Evolutionary conservation across 2,113 vertebrate species (phyloP).

Genomic region (Lycocorax pyrrhopterus): DNA sequence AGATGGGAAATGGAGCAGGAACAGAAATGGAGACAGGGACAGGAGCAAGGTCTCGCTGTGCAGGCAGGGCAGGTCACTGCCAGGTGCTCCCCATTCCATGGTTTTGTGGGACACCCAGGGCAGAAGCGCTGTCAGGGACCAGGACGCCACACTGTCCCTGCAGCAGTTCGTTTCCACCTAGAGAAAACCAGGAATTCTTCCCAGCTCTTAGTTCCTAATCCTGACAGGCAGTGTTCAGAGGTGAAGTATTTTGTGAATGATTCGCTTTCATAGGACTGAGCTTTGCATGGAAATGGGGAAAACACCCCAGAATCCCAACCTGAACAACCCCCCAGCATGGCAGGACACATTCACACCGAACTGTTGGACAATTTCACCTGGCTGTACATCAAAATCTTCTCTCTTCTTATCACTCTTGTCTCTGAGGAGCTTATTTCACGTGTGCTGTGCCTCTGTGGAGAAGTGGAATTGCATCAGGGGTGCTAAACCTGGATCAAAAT

Average conservation of each 20-base stretch:
- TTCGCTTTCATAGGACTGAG: neutral
- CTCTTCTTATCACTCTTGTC: neutral
- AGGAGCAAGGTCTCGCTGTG: neutral
- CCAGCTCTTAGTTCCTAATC: neutral
- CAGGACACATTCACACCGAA: neutral
- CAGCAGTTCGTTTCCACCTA: neutral
- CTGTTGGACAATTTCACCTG: neutral
- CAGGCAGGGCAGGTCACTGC: neutral
- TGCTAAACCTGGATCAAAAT: neutral
- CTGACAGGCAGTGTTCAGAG: neutral
- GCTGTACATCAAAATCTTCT: neutral
- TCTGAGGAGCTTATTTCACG: neutral
- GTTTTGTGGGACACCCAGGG: neutral
- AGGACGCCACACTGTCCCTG: rapidly evolving
- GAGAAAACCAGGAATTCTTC: neutral
- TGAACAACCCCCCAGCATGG: neutral
- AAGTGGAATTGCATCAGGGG: neutral
- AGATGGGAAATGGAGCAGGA: rapidly evolving
- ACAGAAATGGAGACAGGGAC: neutral
- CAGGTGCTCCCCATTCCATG: rapidly evolving
- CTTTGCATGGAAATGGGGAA: neutral
- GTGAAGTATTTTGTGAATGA: neutral
- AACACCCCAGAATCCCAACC: neutral
- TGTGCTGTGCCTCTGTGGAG: neutral
- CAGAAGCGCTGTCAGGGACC: rapidly evolving